Conservation (phyloP, 2,797 vertebrate species). For the Schizopygopsis pylzovi region DNA sequence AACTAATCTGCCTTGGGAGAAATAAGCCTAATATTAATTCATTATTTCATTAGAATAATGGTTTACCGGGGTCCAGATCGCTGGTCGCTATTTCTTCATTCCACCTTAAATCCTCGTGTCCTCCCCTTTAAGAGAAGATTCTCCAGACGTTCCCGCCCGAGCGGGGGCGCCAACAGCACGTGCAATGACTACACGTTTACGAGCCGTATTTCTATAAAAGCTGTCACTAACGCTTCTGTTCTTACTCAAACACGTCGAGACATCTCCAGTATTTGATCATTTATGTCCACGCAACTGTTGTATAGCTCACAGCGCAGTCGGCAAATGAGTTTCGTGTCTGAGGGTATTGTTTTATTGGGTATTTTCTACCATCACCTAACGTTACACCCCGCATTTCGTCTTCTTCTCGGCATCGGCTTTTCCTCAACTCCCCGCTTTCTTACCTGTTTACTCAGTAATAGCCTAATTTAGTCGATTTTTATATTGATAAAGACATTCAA, state of each 20-base stretch:
- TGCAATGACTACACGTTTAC: neutral
- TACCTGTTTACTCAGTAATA: slow-evolving; percentile 9
- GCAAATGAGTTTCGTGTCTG: neutral
- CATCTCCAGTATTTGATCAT: neutral
- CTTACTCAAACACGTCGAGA: slow-evolving; percentile 25
- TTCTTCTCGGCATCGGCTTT: neutral
- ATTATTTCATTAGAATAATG: neutral
- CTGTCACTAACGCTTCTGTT: slow-evolving; percentile 44
- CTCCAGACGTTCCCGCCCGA: neutral
- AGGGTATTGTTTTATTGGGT: neutral
- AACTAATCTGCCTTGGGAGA: neutral
- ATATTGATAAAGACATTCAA: neutral
- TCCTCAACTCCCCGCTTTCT: neutral
- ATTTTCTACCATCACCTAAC: neutral
- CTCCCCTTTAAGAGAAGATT: slow-evolving; percentile 55
- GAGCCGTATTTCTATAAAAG: slow-evolving; percentile 27
- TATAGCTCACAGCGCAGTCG: neutral
- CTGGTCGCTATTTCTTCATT: slow-evolving; percentile 35
- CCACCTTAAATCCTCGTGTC: slow-evolving; percentile 60
- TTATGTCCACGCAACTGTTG: neutral
- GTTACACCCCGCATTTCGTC: slow-evolving; percentile 4
- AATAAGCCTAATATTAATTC: neutral
- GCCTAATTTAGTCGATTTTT: neutral
- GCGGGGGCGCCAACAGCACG: slow-evolving; percentile 48
- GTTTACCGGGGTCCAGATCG: neutral